Evolutionary conservation across 2,888 invertebrate genomes (phyloP).

Genomic region (Masnerella sp.): DNA sequence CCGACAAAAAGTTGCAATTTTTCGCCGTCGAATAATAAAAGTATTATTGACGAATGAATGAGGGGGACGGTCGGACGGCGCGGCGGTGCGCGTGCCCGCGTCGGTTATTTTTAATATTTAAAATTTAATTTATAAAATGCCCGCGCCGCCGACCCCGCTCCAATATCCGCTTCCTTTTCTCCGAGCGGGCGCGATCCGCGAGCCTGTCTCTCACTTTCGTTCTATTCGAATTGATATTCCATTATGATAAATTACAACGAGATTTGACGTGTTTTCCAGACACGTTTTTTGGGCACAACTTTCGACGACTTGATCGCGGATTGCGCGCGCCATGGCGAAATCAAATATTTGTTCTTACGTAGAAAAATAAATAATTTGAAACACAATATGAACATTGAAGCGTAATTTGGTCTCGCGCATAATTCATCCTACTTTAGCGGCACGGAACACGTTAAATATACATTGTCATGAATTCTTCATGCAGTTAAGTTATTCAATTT

Average conservation of each 20-base stretch:
- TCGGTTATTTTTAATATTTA: conserved; percentile 77
- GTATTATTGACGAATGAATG: conserved; percentile 77
- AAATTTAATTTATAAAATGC: conserved; percentile 78
- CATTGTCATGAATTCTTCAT: conserved; percentile 41
- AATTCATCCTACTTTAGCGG: conserved; percentile 20
- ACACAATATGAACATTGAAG: conserved; percentile 17
- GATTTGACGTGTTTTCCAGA: neutral
- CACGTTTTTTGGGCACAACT: too few species aligned
- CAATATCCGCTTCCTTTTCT: conserved; percentile 24
- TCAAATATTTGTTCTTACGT: too few species aligned
- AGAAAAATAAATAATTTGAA: conserved; percentile 30
- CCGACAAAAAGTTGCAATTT: conserved; percentile 70
- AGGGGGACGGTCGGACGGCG: conserved; percentile 68
- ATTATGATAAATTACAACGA: conserved; percentile 41
- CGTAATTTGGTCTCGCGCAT: conserved; percentile 25
- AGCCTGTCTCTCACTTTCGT: conserved; percentile 14
- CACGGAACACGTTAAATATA: conserved; percentile 40
- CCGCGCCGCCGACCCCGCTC: conserved; percentile 54
- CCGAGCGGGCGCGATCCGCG: neutral
- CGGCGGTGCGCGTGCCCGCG: conserved; percentile 25
- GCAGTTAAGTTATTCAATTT: conserved; percentile 43
- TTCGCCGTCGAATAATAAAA: conserved; percentile 76
- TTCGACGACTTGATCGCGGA: too few species aligned
- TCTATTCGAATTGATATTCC: conserved; percentile 45
- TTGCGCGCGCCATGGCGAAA: too few species aligned